phyloP scores from a whole-genome alignment of 1,140 invertebrate genomes.

The Phymorhynchus buccinoides region DNA sequence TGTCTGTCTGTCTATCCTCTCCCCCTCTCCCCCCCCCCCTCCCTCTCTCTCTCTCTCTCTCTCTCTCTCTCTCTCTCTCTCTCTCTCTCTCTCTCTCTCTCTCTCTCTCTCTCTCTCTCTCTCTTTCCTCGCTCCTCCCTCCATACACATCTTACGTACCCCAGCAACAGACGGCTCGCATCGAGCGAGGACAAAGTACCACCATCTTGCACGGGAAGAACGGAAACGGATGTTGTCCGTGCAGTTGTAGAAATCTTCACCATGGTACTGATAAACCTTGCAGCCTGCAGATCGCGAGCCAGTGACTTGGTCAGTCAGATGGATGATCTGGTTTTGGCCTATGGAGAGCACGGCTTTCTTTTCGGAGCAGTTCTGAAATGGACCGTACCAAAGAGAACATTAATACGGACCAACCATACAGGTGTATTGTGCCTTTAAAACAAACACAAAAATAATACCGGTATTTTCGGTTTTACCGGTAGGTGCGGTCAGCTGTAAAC shows the following conservation, averaged over 20 bases:
- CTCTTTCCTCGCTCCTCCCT: too few species aligned
- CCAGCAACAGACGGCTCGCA: not conserved
- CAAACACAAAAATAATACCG: too few species aligned
- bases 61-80: too few species aligned
- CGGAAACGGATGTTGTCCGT: not conserved
- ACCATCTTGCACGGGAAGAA: constrained; percentile 19
- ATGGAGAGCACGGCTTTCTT: not conserved
- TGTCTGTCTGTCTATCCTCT: too few species aligned
- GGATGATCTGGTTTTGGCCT: constrained; percentile 3
- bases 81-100: too few species aligned
- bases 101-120: too few species aligned
- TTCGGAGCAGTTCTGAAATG: not conserved
- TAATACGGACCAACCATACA: constrained; percentile 9
- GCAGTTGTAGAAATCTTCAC: constrained; percentile 14
- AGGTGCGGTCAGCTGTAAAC: too few species aligned
- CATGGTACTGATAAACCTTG: not conserved
- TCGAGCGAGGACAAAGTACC: constrained; percentile 6
- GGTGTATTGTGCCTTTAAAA: too few species aligned
- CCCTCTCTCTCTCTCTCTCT: too few species aligned
- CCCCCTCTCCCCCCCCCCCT: too few species aligned
- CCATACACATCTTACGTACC: too few species aligned
- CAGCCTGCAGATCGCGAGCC: not conserved
- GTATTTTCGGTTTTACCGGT: too few species aligned
- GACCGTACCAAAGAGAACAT: not conserved
- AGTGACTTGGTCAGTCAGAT: not conserved